Percentiles rank a stretch among this genome's conserved stretches.
These are phyloP conservation scores for Papilio helenus DNA, from an alignment of 1,140 invertebrate genomes.

Conservation along the genomic window DNA sequence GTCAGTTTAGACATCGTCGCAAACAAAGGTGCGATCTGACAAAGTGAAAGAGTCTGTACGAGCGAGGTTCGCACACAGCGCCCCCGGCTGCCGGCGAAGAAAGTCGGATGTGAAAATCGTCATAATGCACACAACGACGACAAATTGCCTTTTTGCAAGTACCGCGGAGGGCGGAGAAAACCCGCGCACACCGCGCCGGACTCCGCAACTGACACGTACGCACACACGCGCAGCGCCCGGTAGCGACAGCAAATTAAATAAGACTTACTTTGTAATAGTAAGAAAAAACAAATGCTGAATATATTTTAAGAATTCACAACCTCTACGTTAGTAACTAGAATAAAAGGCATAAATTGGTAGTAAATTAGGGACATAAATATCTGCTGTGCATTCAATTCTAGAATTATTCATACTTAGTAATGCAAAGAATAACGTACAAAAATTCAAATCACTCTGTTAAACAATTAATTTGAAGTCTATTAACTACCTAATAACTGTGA, in stretches of 20 bases:
- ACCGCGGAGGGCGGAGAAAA: constrained; percentile 65
- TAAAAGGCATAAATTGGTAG: no score
- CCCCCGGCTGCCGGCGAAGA: constrained; percentile 60
- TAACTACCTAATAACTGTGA: not conserved
- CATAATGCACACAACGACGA: constrained; percentile 62
- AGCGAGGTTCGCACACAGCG: constrained; percentile 56
- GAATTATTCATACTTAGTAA: no score
- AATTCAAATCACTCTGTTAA: not conserved
- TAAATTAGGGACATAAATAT: no score
- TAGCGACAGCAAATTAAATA: constrained; percentile 47
- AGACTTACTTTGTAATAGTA: not conserved
- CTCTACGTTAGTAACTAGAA: no score
- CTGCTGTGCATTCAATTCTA: no score
- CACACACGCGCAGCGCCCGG: constrained; percentile 39
- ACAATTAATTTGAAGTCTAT: not conserved
- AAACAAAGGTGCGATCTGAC: constrained; percentile 70
- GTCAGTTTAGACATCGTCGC: constrained; percentile 57
- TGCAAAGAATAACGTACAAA: no score
- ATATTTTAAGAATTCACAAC: not conserved
- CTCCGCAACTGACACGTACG: constrained; percentile 43
- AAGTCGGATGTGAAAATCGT: constrained; percentile 80
- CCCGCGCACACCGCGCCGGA: constrained; percentile 46
- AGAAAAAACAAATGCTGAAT: not conserved
- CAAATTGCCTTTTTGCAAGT: constrained; percentile 64
- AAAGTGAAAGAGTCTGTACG: constrained; percentile 58